Percentiles rank a stretch among this genome's conserved stretches.
phyloP scores from a whole-genome alignment of 2,888 invertebrate genomes.

The Eupithecia inturbata region DNA sequence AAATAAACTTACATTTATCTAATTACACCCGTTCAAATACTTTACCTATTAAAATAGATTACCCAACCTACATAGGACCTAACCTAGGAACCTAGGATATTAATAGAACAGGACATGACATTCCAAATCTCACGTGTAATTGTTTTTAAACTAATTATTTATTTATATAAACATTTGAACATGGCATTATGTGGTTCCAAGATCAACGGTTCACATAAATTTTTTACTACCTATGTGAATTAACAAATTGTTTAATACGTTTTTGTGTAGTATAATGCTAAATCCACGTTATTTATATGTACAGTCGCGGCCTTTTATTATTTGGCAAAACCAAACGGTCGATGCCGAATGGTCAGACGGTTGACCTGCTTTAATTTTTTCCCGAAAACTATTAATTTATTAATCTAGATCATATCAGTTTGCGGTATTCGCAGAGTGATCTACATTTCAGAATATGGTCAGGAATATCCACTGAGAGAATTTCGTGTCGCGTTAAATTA shows the following conservation, averaged over 20 bases:
- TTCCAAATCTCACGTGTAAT: too few relatives aligned
- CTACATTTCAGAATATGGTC: constrained; percentile 45
- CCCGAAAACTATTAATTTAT: constrained; percentile 36
- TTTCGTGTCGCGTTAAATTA: constrained; percentile 8
- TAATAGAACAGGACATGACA: too few relatives aligned
- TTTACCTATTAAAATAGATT: not conserved
- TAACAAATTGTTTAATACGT: not conserved
- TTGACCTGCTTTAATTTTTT: constrained; percentile 14
- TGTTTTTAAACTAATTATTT: too few relatives aligned
- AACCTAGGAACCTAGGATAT: too few relatives aligned
- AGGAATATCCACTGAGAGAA: constrained; percentile 30
- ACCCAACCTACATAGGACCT: too few relatives aligned
- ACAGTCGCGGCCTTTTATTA: not conserved
- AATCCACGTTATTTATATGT: constrained; percentile 4
- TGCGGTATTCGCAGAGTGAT: constrained; percentile 42
- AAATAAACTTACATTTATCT: not conserved
- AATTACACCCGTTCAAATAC: not conserved
- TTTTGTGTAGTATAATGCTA: not conserved
- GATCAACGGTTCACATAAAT: too few relatives aligned
- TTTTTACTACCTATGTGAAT: too few relatives aligned
- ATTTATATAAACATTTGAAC: not conserved
- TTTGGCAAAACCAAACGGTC: constrained; percentile 4
- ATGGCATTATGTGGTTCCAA: not conserved
- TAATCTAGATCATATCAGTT: constrained; percentile 38
- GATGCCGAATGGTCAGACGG: constrained; percentile 2